A percentile compares a stretch with the other conserved stretches of the same genome.
Evolutionary conservation across 64 coral and sea anemone genomes (phyloP).

Genomic region (Orbicella faveolata): DNA sequence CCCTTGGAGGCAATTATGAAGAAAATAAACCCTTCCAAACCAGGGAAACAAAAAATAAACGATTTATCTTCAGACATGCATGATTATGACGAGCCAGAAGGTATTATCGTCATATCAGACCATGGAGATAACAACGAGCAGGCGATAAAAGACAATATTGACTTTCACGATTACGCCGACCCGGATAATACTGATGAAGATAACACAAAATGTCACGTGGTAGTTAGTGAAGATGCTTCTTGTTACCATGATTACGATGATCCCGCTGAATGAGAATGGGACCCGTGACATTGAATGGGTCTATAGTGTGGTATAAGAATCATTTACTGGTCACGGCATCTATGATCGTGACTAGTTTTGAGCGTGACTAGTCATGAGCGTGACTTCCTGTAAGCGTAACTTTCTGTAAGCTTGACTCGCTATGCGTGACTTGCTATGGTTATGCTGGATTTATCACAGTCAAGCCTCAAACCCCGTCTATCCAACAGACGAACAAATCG

Average conservation of each 20-base stretch:
- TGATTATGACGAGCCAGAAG: slow-evolving; percentile 38
- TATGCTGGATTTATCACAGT: no score
- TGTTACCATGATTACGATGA: slow-evolving; percentile 38
- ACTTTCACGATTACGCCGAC: slow-evolving; percentile 42
- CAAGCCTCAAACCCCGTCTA: no score
- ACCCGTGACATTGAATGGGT: background rate
- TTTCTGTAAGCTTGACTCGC: background rate
- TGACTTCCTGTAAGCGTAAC: background rate
- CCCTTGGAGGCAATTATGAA: background rate
- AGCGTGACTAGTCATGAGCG: no score
- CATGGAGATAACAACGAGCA: background rate
- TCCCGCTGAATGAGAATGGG: background rate
- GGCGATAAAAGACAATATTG: slow-evolving; percentile 7
- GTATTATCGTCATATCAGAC: slow-evolving; percentile 18
- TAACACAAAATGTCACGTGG: slow-evolving; percentile 7
- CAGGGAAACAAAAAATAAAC: slow-evolving; percentile 1
- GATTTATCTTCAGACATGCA: slow-evolving; percentile 17
- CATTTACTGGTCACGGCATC: no score
- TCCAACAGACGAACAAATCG: no score
- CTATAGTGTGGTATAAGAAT: background rate
- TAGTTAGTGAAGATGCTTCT: background rate
- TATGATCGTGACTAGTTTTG: no score
- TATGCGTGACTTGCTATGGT: no score
- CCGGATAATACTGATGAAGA: slow-evolving; percentile 7
- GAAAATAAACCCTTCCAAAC: background rate